A percentile compares a stretch with the other conserved stretches of the same genome.
Conservation (phyloP, 2,888 invertebrate species). For the Heteromurus nitidus region DNA sequence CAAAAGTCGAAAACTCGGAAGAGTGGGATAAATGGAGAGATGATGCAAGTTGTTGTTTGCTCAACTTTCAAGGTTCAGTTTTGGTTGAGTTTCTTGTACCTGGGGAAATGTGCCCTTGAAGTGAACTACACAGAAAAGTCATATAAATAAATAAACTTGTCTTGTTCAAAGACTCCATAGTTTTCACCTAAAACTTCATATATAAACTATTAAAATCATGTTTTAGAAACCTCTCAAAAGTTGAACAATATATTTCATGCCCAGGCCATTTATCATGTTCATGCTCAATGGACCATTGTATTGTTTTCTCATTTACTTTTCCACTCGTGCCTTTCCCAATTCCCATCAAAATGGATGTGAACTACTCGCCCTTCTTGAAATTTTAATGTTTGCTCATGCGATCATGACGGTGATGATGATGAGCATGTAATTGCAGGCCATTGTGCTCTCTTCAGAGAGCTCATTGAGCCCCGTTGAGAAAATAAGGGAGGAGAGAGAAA, state of each 20-base stretch:
- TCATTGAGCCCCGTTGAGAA: slow-evolving; percentile 2
- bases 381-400: not conserved
- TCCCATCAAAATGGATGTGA: slow-evolving; percentile 11
- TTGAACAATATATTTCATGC: not conserved
- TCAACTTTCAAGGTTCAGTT: too few relatives aligned
- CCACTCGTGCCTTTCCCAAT: slow-evolving; percentile 5
- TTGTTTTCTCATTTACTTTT: not conserved
- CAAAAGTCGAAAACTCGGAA: too few relatives aligned
- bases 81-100: too few relatives aligned
- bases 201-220: too few relatives aligned
- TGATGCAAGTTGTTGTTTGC: too few relatives aligned
- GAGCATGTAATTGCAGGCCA: not conserved
- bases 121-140: too few relatives aligned
- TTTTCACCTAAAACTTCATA: too few relatives aligned
- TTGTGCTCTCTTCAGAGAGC: not conserved
- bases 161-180: too few relatives aligned
- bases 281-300: slow-evolving; percentile 13
- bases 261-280: not conserved
- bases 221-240: not conserved
- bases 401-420: not conserved
- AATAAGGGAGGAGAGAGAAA: too few relatives aligned
- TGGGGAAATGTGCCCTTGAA: too few relatives aligned
- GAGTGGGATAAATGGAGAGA: too few relatives aligned
- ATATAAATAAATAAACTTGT: too few relatives aligned
- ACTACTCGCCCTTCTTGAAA: not conserved